Evolutionary conservation across 2,113 vertebrate species (phyloP).

Genomic region (Hiodon alosoides): DNA sequence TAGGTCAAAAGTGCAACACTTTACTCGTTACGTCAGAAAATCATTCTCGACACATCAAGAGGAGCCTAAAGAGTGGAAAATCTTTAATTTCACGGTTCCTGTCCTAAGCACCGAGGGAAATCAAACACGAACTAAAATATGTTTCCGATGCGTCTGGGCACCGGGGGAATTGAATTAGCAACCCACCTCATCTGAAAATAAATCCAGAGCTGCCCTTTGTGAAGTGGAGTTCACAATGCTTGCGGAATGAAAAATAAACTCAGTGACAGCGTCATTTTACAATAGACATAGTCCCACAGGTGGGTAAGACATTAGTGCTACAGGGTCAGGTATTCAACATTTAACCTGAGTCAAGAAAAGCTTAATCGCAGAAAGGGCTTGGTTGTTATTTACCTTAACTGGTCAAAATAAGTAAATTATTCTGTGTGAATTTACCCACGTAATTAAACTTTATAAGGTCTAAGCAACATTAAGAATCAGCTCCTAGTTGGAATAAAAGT

Average conservation of each 20-base stretch:
- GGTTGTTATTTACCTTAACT: too few relatives aligned
- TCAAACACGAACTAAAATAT: neutral
- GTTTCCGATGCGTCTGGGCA: neutral
- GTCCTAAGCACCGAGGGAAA: neutral
- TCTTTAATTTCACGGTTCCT: neutral
- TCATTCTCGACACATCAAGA: neutral
- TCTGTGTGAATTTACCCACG: too few relatives aligned
- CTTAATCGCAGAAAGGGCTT: too few relatives aligned
- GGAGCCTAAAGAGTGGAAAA: neutral
- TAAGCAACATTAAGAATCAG: too few relatives aligned
- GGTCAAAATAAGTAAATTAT: too few relatives aligned
- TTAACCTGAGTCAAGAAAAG: too few relatives aligned
- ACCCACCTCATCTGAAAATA: neutral
- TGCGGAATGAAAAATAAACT: neutral
- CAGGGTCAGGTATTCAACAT: too few relatives aligned
- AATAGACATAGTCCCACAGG: too few relatives aligned
- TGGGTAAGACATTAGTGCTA: too few relatives aligned
- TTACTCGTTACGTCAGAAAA: neutral
- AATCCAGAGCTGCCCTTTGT: neutral
- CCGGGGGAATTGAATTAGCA: neutral
- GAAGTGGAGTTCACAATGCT: neutral
- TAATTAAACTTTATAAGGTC: too few relatives aligned
- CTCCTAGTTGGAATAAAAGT: too few relatives aligned
- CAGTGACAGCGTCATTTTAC: too few relatives aligned
- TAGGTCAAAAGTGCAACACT: neutral